Percentiles rank a stretch among this genome's conserved stretches.
phyloP scores from a whole-genome alignment of 2,888 invertebrate genomes.

The Synanthedon tipuliformis region DNA sequence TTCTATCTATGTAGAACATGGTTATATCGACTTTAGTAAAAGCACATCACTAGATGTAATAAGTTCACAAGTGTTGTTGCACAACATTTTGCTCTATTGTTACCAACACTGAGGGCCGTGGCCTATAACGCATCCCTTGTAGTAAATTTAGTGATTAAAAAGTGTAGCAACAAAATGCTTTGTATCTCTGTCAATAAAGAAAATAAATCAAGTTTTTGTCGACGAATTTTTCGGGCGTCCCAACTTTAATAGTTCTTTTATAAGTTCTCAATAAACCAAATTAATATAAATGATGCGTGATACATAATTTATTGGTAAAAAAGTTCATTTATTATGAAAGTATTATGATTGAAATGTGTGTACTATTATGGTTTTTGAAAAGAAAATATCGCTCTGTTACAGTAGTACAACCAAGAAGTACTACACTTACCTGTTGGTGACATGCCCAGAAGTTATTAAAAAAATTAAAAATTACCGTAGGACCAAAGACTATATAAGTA shows the following conservation, averaged over 20 bases:
- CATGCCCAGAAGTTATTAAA: no score
- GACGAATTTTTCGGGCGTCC: conserved; percentile 30
- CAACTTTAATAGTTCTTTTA: neutral
- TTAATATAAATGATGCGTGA: conserved; percentile 26
- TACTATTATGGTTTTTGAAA: no score
- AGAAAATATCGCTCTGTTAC: no score
- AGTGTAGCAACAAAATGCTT: conserved; percentile 24
- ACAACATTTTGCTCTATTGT: conserved; percentile 54
- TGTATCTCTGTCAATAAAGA: conserved; percentile 25
- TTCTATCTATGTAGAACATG: no score
- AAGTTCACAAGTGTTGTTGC: conserved; percentile 47
- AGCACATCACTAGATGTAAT: conserved; percentile 34
- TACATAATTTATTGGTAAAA: no score
- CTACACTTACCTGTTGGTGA: no score
- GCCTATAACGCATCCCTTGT: conserved; percentile 45
- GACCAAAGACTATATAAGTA: no score
- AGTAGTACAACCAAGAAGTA: no score
- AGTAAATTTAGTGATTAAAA: conserved; percentile 48
- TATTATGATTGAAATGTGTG: neutral
- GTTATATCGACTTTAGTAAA: neutral
- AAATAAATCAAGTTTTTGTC: conserved; percentile 42
- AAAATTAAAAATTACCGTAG: no score
- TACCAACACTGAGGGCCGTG: conserved; percentile 24
- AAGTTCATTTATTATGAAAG: neutral
- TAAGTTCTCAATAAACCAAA: conserved; percentile 13